phyloP scores from a whole-genome alignment of 2,888 invertebrate genomes.

The Hymenopus coronatus region DNA sequence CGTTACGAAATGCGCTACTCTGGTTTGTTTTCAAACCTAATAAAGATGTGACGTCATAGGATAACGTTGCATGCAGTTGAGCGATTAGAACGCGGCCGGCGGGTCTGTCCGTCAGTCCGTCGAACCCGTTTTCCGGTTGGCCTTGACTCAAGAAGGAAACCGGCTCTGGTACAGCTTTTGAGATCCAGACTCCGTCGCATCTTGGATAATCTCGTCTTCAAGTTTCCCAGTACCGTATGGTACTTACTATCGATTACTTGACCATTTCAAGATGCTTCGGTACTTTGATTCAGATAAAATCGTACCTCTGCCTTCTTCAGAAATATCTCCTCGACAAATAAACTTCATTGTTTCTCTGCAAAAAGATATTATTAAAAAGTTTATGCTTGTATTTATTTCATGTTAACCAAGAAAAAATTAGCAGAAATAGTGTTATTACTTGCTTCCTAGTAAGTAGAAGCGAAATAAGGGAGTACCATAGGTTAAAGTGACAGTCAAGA shows the following conservation, averaged over 20 bases:
- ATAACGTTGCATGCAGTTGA: not conserved
- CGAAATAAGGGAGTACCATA: no score
- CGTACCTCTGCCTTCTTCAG: not conserved
- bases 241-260: not conserved
- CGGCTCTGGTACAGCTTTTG: not conserved
- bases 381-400: no score
- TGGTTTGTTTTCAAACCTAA: not conserved
- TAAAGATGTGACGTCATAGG: not conserved
- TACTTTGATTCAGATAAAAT: no score
- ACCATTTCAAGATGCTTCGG: not conserved
- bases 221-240: not conserved
- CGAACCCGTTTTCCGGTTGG: not conserved
- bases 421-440: no score
- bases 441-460: no score
- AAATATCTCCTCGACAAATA: not conserved
- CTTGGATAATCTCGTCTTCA: not conserved
- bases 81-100: not conserved
- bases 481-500: no score
- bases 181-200: not conserved
- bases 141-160: not conserved
- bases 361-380: no score
- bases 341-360: no score
- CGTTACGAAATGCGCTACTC: not conserved
- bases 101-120: not conserved
- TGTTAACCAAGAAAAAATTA: no score